A percentile compares a stretch with the other conserved stretches of the same genome.
These are phyloP conservation scores for Diachrysia chrysitis DNA, from an alignment of 2,888 invertebrate genomes.

Conservation along the genomic window DNA sequence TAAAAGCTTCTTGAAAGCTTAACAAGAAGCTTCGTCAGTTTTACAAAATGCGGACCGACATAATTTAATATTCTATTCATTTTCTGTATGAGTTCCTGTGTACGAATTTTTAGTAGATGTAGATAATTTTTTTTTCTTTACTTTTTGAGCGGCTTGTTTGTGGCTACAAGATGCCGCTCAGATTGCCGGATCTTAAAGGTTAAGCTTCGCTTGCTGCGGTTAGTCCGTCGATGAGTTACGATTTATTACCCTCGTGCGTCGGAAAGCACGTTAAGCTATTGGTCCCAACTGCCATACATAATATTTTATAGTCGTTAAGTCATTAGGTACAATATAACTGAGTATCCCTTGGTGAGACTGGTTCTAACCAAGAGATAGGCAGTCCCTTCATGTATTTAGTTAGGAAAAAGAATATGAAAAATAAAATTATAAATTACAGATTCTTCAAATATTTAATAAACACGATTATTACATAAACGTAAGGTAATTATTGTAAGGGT, in stretches of 20 bases:
- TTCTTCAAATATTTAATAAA: constrained; percentile 41
- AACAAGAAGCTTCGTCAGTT: constrained; percentile 87
- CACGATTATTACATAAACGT: constrained; percentile 13
- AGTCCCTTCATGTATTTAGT: too few species aligned
- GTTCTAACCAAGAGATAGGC: too few species aligned
- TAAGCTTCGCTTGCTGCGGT: neutral
- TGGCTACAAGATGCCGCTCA: neutral
- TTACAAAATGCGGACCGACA: constrained; percentile 85
- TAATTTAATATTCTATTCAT: constrained; percentile 88
- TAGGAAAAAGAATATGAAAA: too few species aligned
- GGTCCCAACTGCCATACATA: too few species aligned
- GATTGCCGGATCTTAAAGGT: neutral
- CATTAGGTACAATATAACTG: too few species aligned
- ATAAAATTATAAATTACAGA: constrained; percentile 40
- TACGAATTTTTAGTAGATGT: constrained; percentile 77
- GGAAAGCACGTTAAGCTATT: too few species aligned
- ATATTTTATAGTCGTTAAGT: too few species aligned
- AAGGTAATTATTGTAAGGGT: constrained; percentile 2
- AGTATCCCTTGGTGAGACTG: too few species aligned
- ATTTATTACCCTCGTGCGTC: neutral
- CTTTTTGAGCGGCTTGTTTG: constrained; percentile 26
- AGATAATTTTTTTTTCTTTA: constrained; percentile 67
- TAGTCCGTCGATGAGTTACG: neutral
- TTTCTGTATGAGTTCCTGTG: constrained; percentile 85
- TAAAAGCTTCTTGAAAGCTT: constrained; percentile 88